Percentiles rank a stretch among this genome's conserved stretches.
phyloP scores from a whole-genome alignment of 2,797 vertebrate genomes.

The Gymnothorax javanicus region DNA sequence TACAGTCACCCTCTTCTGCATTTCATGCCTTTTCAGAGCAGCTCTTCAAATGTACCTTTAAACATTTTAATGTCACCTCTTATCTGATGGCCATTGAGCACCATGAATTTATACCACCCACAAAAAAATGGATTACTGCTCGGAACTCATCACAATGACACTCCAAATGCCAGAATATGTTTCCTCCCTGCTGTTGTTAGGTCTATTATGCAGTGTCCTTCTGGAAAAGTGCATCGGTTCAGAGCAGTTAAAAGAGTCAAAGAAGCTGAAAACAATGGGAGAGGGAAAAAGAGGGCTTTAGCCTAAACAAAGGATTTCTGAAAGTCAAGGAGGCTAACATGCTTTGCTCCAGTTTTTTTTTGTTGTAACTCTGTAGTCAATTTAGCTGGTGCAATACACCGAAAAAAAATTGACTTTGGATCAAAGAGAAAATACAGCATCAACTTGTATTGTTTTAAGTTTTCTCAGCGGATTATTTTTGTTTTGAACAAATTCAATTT shows the following conservation, averaged over 20 bases:
- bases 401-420: no score
- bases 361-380: slow-evolving; percentile 20
- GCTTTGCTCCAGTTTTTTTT: slow-evolving; percentile 6
- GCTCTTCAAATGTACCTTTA: background rate
- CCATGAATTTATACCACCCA: background rate
- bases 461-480: no score
- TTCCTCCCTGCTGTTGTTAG: background rate
- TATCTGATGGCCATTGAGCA: background rate
- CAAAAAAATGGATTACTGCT: background rate
- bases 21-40: background rate
- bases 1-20: background rate
- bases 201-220: background rate
- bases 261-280: slow-evolving; percentile 31
- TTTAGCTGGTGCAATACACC: slow-evolving; percentile 19
- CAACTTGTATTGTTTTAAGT: no score
- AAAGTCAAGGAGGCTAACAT: slow-evolving; percentile 25
- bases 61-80: background rate
- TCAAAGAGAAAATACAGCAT: no score
- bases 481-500: no score
- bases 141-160: background rate
- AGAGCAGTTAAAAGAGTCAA: slow-evolving; percentile 35
- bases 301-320: slow-evolving; percentile 21
- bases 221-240: background rate
- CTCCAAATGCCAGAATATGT: no score
- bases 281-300: slow-evolving; percentile 30